Evolutionary conservation across 2,888 invertebrate genomes (phyloP), one percentile per base, ranked within the genome.

Genomic region (Diarsia mendica): DNA sequence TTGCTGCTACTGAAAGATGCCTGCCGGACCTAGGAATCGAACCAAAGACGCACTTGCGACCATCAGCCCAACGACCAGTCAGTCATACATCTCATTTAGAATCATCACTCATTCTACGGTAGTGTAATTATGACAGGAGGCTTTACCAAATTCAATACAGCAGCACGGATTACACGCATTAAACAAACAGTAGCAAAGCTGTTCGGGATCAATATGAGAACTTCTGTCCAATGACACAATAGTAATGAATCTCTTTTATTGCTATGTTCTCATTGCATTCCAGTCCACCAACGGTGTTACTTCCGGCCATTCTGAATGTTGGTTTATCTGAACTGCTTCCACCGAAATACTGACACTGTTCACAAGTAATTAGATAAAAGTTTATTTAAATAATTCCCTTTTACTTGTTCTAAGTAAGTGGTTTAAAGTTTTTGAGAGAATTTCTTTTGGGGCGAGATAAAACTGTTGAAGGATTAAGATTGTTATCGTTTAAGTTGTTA

Each of bases 261-360:
- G 87, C 84, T 89, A 87, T 89, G 89, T 91, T 92, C 92, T 85
- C 91, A 92, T 84, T 87, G 88, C 90, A 93, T 93, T 93, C 92
- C 91, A 88, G 89, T 89, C 68, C 89, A 88, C 80, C 83, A 83
- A 86, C 83, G 83, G 87, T 87, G 78, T 72, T 71, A 85, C 87
- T 90, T 90, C 90, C 90, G 90, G 67, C 78, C 83, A 86, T 87
- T 86, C 85, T 85, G 72, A 76, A 67, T 79, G 79, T 79, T 77
- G 65, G 72, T 78, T 84, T 82, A 82, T 79, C 86, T 71, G 71
- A 75, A 83, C 68, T 72, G 48, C 67, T 77, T 65, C 74, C 70
- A 72, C 80, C 73, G 80, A 85, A 85, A 85, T 72, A 82, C 87
- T 89, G 88, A 86, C 89, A 88, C 79, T 83, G 69, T 88, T 89